phyloP scores from a whole-genome alignment of 1,140 invertebrate genomes.

The Homarus americanus region DNA sequence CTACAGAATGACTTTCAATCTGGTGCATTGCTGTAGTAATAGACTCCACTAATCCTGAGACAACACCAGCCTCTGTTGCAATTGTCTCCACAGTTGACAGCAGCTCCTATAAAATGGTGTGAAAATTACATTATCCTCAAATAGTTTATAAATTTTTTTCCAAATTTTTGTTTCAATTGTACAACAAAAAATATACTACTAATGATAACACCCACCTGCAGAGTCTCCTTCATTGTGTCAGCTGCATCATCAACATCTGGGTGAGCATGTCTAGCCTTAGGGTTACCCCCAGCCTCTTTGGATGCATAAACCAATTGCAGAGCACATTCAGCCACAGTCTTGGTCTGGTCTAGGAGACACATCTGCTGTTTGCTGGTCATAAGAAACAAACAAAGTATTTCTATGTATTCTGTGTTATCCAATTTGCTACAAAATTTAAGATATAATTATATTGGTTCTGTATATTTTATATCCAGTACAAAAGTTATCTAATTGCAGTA shows the following conservation, averaged over 20 bases:
- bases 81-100: constrained; percentile 89
- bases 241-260: constrained; percentile 90
- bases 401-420: not conserved
- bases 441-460: no score
- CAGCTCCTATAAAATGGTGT: constrained; percentile 83
- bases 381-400: constrained; percentile 1
- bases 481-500: no score
- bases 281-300: constrained; percentile 96
- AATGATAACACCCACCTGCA: constrained; percentile 77
- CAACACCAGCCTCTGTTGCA: constrained; percentile 90
- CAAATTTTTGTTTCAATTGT: not conserved
- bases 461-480: no score
- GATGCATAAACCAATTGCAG: constrained; percentile 90
- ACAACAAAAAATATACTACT: not conserved
- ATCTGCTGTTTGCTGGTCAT: constrained; percentile 91
- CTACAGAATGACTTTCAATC: constrained; percentile 83
- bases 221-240: constrained; percentile 87
- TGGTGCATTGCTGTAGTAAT: constrained; percentile 91
- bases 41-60: constrained; percentile 91
- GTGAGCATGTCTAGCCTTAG: constrained; percentile 88
- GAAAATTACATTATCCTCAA: not conserved
- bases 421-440: no score
- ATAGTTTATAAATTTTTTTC: not conserved
- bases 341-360: constrained; percentile 92
- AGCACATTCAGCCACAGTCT: constrained; percentile 95